Evolutionary conservation across 2,888 invertebrate species (phyloP).

Genomic region (Cantharis rufa): DNA sequence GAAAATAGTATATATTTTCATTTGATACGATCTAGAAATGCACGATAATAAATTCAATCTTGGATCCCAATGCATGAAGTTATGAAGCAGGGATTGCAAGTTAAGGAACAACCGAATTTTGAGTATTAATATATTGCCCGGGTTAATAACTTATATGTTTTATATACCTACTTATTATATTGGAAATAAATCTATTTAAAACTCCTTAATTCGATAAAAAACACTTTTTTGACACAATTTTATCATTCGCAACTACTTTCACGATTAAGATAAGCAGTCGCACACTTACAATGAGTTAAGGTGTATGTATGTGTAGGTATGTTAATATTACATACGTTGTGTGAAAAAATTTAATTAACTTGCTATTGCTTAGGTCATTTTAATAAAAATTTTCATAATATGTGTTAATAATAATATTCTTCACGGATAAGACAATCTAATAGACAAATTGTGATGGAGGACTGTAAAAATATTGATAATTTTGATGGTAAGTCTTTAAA

Average conservation of each 20-base stretch:
- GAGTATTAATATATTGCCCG: too few species aligned
- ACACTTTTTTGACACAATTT: not conserved
- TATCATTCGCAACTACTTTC: not conserved
- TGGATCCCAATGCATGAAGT: too few species aligned
- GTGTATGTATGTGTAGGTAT: not conserved
- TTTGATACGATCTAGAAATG: too few species aligned
- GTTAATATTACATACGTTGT: not conserved
- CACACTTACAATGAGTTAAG: not conserved
- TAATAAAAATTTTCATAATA: not conserved
- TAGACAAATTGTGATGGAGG: not conserved
- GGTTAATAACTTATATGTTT: too few species aligned
- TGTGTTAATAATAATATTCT: not conserved
- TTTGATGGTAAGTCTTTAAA: not conserved
- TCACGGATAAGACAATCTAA: not conserved
- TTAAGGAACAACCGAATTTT: too few species aligned
- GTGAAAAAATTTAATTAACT: not conserved
- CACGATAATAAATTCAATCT: too few species aligned
- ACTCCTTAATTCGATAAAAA: not conserved
- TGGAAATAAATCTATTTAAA: too few species aligned
- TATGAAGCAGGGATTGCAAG: too few species aligned
- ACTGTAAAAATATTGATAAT: not conserved
- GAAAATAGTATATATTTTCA: too few species aligned
- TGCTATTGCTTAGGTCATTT: not conserved
- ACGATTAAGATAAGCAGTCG: conserved; percentile 5
- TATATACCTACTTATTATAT: too few species aligned